Conservation (phyloP, 2,113 vertebrate genomes). For the Hypocryptadius cinnamomeus region DNA sequence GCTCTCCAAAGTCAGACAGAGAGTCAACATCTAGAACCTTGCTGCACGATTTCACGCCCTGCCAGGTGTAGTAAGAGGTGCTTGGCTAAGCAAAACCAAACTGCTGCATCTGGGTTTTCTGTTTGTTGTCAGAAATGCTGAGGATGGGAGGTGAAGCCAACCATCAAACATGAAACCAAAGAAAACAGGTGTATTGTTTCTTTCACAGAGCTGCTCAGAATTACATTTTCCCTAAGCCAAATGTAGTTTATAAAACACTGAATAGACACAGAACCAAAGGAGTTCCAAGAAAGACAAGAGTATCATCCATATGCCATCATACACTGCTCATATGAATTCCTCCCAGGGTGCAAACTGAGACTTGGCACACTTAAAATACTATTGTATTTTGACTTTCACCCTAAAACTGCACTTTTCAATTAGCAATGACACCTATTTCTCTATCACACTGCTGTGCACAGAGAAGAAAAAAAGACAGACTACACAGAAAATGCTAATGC, state of each 20-base stretch:
- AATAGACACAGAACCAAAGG: neutral
- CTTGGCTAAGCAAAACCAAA: neutral
- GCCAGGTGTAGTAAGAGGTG: neutral
- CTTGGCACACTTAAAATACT: neutral
- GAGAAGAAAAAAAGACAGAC: neutral
- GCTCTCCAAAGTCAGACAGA: neutral
- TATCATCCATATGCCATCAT: neutral
- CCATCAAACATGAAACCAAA: neutral
- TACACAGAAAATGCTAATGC: neutral
- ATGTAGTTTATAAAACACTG: neutral
- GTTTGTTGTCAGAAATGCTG: neutral
- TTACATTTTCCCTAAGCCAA: neutral
- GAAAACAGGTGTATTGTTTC: neutral
- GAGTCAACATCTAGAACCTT: neutral
- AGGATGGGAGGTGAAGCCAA: neutral
- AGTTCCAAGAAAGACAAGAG: neutral
- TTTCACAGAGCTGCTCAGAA: neutral
- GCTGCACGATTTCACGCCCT: neutral
- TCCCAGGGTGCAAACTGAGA: neutral
- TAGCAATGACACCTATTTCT: neutral
- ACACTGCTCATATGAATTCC: neutral
- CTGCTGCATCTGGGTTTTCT: neutral
- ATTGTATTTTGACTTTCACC: neutral
- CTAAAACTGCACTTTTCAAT: neutral
- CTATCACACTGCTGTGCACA: neutral